Evolutionary conservation across 2,888 invertebrate species (phyloP), one percentile per base, ranked within the genome.

Genomic region (Esperia sulphurella): DNA sequence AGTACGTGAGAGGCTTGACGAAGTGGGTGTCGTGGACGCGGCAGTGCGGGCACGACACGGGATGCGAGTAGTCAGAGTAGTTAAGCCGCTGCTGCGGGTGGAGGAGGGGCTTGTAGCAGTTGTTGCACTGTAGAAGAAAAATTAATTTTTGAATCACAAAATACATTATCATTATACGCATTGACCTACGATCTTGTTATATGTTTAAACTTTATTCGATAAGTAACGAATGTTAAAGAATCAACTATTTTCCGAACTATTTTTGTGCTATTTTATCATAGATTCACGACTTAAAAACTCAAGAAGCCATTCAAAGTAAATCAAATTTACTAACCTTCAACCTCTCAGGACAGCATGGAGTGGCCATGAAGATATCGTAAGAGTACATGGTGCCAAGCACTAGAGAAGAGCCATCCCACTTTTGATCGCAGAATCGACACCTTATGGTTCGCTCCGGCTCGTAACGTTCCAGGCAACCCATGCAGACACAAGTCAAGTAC

Each of bases 301-400:
- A n/a, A n/a, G n/a, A n/a, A n/a, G n/a, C n/a, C n/a, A n/a, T n/a
- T n/a, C n/a, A n/a, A n/a, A n/a, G n/a, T n/a, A n/a, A n/a, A 28
- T 12, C 14, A 14, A 43, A 10, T 10, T 8, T 35, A 77, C 85
- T 79, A 74, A 97, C 97, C 94, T 95, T 96, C 66, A 98, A 92
- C 65, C 98, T 92, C 74, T 97, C 97, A 73, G 95, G 93, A 90
- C 98, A 98, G 85, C 98, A 99, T 13, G 98, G 97, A 89, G 95
- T 96, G 53, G 98, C 97, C 77, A 98, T 98, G 82, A 99, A 98
- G 65, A 99, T 97, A 86, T 99, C 98, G 76, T 98, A 99, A 52
- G 97, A 96, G 90, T 99, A 99, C 97, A 98, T 98, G 57, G 98
- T 98, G 59, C 98, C 98, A 50, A 98, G 92, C 50, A 98, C 96